These are phyloP conservation scores for Drosophila grimshawi DNA, from an alignment of 1,140 invertebrate genomes.

Conservation along the genomic window DNA sequence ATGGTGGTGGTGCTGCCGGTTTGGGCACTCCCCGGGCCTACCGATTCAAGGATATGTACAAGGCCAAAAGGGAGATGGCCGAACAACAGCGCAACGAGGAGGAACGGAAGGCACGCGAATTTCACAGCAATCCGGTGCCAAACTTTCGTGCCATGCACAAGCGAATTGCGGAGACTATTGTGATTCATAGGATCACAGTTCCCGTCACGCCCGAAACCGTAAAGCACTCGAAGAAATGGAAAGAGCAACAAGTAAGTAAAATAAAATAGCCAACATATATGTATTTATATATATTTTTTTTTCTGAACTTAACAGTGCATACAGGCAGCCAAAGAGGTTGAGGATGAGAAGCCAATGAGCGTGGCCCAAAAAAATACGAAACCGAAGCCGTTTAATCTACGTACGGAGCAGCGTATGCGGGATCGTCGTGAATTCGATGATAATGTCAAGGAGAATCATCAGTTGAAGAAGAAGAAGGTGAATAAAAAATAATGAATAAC, in stretches of 20 bases:
- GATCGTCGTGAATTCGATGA: slow-evolving; percentile 71
- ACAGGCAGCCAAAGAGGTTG: slow-evolving; percentile 17
- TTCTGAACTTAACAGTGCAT: background rate
- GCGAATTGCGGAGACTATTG: slow-evolving; percentile 34
- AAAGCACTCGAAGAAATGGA: slow-evolving; percentile 50
- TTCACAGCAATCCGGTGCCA: slow-evolving; percentile 73
- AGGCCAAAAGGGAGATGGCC: slow-evolving; percentile 54
- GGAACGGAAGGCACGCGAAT: slow-evolving; percentile 70
- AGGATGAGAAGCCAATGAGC: slow-evolving; percentile 1
- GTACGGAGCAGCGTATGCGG: slow-evolving; percentile 63
- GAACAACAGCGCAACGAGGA: slow-evolving; percentile 54
- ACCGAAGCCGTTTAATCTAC: slow-evolving; percentile 61
- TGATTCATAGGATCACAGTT: slow-evolving; percentile 61
- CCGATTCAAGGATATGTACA: slow-evolving; percentile 51
- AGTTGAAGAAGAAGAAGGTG: slow-evolving; percentile 74
- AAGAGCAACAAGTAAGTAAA: slow-evolving; percentile 22
- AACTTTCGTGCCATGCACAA: slow-evolving; percentile 67
- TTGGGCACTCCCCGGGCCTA: slow-evolving; percentile 50
- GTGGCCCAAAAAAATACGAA: slow-evolving; percentile 10
- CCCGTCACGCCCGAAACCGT: slow-evolving; percentile 65
- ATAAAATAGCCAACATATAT: background rate
- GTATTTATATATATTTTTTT: no score
- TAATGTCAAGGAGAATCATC: slow-evolving; percentile 37
- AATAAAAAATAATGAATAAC: background rate
- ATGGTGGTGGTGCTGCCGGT: no score